phyloP scores from a whole-genome alignment of 2,113 vertebrate species.

The Bagarius yarrelli region DNA sequence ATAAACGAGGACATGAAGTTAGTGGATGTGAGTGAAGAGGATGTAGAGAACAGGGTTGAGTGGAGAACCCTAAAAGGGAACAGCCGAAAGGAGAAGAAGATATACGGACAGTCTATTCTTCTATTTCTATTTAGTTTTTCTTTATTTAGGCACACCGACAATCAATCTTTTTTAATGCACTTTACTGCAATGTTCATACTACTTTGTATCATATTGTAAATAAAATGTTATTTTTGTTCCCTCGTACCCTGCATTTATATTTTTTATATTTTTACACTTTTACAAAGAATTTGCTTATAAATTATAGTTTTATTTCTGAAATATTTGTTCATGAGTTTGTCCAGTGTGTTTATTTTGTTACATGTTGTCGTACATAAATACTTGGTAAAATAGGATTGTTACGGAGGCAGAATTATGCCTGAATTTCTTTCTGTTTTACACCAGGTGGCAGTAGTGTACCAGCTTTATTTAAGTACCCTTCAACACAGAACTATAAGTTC shows the following conservation, averaged over 20 bases:
- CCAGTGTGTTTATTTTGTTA: not conserved
- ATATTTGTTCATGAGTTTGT: not conserved
- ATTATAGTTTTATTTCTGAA: not conserved
- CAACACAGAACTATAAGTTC: not conserved
- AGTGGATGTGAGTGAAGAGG: too few species aligned
- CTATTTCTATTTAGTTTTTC: too few species aligned
- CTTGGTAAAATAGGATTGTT: not conserved
- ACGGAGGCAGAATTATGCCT: not conserved
- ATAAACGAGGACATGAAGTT: too few species aligned
- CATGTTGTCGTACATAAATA: not conserved
- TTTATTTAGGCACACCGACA: too few species aligned
- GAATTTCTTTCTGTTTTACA: slow-evolving; percentile 46
- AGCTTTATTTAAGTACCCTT: not conserved
- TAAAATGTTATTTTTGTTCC: not conserved
- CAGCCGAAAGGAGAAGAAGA: too few species aligned
- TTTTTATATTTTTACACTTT: not conserved
- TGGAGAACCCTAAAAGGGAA: too few species aligned
- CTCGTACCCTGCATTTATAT: not conserved
- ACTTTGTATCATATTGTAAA: not conserved
- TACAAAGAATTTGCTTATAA: not conserved
- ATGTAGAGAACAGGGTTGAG: too few species aligned
- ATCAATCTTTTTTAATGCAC: not conserved
- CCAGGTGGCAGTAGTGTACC: slow-evolving; percentile 54
- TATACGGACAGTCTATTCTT: too few species aligned
- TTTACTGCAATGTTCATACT: not conserved